Percentiles rank a stretch among this genome's conserved stretches.
Conservation (phyloP, 2,888 invertebrate species). For the Mesopsocus fuscifrons region DNA sequence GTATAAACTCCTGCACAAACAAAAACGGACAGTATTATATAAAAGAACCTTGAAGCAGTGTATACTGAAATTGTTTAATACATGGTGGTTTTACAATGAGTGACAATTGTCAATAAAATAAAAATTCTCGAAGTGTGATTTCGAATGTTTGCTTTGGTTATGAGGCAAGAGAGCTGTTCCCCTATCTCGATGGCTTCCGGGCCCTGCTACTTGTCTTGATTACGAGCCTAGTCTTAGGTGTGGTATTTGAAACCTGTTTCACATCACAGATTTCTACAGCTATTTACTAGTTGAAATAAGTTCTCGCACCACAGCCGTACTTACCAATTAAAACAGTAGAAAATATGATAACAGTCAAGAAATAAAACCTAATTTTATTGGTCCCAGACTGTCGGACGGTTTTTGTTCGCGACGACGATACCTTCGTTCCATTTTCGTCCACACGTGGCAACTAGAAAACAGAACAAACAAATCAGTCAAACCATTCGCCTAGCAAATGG, state of each 20-base stretch:
- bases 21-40: too few species aligned
- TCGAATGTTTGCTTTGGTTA: too few species aligned
- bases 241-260: too few species aligned
- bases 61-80: not conserved
- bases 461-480: not conserved
- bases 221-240: too few species aligned
- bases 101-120: not conserved
- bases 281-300: too few species aligned
- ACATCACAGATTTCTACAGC: too few species aligned
- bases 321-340: constrained; percentile 6
- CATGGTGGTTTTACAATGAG: too few species aligned
- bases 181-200: too few species aligned
- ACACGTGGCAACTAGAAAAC: not conserved
- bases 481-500: not conserved
- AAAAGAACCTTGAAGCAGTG: not conserved
- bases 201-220: too few species aligned
- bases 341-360: constrained; percentile 1
- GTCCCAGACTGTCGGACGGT: not conserved
- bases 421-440: not conserved
- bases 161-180: too few species aligned
- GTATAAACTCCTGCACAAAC: not conserved
- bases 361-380: constrained; percentile 4
- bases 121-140: not conserved
- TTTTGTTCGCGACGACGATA: not conserved
- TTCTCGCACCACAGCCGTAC: too few species aligned